Evolutionary conservation across 2,888 invertebrate genomes (phyloP), one percentile per base, ranked within the genome.

Genomic region (Incurvaria masculella): DNA sequence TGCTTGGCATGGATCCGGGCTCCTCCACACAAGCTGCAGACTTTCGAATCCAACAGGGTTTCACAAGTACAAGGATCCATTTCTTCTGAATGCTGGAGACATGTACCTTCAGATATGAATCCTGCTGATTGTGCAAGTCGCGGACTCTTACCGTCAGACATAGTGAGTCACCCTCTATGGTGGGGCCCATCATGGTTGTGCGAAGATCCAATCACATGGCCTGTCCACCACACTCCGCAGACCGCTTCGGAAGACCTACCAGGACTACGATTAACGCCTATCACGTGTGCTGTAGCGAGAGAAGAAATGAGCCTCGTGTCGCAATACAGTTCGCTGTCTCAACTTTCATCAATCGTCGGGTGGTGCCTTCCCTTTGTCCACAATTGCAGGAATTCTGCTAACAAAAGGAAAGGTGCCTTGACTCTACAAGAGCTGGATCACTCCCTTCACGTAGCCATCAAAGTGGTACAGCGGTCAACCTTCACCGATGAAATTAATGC

Each of bases 11-110:
- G 55, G 53, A 33, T 53, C 8, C 39, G 33, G 5, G 23, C 42
- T 11, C 21, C 43, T 4, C 45, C 51, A 3, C 42, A 38, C 18
- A 43, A 33, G 1, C 51, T 44, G 44, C 51, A 52, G 49, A 48
- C 45, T 6, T 55, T 47, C 40, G 51, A 53, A 16, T 45, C 52
- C 16, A 50, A 54, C 26, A 39, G 51, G 8, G 26, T 47, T 3
- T 40, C 42, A 2, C 39, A 17, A 8, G 49, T 51, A 19, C 44
- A 47, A 23, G 45, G 21, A 17, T 40, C 44, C 5, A 47, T 46
- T n/a, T 23, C 40, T 2, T 21, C 42, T 14, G 46, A 48, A n/a
- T 33, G 44, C 41, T 50, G 43, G 49, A 8, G 44, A 16, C 38
- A 43, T 21, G 38, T 49, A 8, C n/a, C 43, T 4, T 46, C 49